Conservation (phyloP, 2,888 invertebrate genomes). For the Plagodis pulveraria region DNA sequence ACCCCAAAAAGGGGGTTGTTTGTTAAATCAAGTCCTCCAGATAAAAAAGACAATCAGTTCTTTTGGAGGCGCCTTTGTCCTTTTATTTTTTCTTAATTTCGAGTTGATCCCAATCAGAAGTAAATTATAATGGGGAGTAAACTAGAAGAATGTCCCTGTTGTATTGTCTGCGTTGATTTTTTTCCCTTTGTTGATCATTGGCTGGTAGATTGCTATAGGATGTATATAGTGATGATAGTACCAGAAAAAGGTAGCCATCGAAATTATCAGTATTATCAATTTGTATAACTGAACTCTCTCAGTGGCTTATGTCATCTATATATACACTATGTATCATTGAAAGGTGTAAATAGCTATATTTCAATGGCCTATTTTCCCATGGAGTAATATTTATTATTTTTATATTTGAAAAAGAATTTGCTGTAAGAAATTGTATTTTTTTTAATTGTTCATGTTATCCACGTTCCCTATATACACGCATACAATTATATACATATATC, state of each 20-base stretch:
- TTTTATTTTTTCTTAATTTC: conserved; percentile 84
- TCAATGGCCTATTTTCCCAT: no score
- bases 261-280: background rate
- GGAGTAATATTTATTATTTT: no score
- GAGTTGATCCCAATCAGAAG: conserved; percentile 82
- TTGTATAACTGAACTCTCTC: no score
- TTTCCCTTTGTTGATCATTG: conserved; percentile 66
- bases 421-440: no score
- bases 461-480: no score
- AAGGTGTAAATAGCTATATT: no score
- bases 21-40: conserved; percentile 77
- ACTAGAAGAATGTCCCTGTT: conserved; percentile 74
- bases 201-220: conserved; percentile 49
- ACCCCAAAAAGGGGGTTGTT: conserved; percentile 64
- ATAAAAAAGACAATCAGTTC: conserved; percentile 72
- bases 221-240: conserved; percentile 55
- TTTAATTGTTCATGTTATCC: no score
- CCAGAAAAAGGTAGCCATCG: background rate
- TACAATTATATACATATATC: no score
- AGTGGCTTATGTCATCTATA: no score
- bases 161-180: conserved; percentile 74
- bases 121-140: conserved; percentile 83
- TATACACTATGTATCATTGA: no score
- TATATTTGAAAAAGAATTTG: no score
- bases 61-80: conserved; percentile 59